phyloP scores from a whole-genome alignment of 1,140 invertebrate species.

The Chionoecetes opilio region DNA sequence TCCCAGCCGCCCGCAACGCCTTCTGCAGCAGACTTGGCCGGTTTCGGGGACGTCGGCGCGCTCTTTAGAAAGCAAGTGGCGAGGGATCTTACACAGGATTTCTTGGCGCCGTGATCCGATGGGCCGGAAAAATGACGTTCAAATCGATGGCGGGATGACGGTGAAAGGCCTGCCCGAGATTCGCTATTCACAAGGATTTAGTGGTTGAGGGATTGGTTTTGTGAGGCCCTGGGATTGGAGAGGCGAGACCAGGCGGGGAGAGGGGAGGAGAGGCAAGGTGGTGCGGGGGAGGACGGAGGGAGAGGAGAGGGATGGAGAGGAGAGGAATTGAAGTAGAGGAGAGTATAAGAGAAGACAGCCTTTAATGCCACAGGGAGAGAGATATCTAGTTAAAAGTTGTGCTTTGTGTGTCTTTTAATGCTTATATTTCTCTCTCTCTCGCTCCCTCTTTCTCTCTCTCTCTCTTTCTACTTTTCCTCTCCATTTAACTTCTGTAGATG shows the following conservation, averaged over 20 bases:
- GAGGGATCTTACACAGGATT: conserved; percentile 76
- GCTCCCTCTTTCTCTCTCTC: conserved; percentile 52
- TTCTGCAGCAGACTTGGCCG: neutral
- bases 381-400: conserved; percentile 43
- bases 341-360: conserved; percentile 9
- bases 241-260: neutral
- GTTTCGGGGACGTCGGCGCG: conserved; percentile 39
- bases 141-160: conserved; percentile 76
- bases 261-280: neutral
- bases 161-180: conserved; percentile 63
- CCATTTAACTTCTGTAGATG: too few species aligned
- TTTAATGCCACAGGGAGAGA: neutral
- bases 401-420: conserved; percentile 1
- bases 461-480: conserved; percentile 31
- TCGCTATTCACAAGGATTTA: conserved; percentile 72
- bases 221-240: conserved; percentile 36
- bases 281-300: neutral
- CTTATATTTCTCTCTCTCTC: conserved; percentile 30
- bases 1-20: neutral
- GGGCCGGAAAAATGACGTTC: conserved; percentile 77
- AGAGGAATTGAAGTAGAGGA: neutral
- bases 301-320: neutral
- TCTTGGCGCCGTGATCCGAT: conserved; percentile 75
- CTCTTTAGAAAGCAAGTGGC: conserved; percentile 76
- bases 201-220: conserved; percentile 65